Base-by-base conservation (phyloP, 1,140 invertebrate genomes). In the Oncopodura yosiiana region DNA sequence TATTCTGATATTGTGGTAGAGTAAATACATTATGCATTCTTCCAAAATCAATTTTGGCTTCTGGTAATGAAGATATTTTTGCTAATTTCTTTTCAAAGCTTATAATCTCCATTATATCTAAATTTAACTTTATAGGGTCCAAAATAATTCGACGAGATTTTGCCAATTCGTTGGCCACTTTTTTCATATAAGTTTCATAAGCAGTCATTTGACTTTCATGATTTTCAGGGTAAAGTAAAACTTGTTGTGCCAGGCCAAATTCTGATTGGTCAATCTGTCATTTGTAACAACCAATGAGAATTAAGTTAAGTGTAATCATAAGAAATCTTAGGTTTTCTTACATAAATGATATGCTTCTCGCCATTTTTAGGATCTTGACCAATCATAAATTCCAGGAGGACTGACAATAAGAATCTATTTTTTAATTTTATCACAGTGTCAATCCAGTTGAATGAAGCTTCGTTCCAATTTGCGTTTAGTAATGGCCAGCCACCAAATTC, bases 201-300 rank as follows among this genome's bases (percentile, higher is more conserved):
- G 80, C 77, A 5, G 58, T 67, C 32, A 81, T 56, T 70, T 81
- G 79, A 26, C 75, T 73, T 21, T 74, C 66, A 65, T 81, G 81
- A 60, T 78, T 74, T 26, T 72, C 68, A 1, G 78, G 74, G 55
- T 77, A 73, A 1, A 80, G 72, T 3, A 82, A 70, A 11, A 43
- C 19, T 9, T 18, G 6, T 19, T 23, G 42, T 21, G 42, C 3
- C 9, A 43, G 19, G 16, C 8, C 19, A 9, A 43, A 43, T 21
- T 18, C 8, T 6, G 42, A 23, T 23, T 43, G 42, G 24, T 43
- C 42, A 43, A 43, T n/a, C 42, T 43, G 8, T 9, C 16, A 6
- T 43, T 12, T 5, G 24, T 23, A 39, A 39, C 37, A 39, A 18
- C 6, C 6, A 41, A 6, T 18, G 6, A 41, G 6, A 11, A 41